Evolutionary conservation across 2,797 vertebrate genomes (phyloP), one percentile per base, ranked within the genome.

Genomic region (Phaenicophaeus curvirostris): DNA sequence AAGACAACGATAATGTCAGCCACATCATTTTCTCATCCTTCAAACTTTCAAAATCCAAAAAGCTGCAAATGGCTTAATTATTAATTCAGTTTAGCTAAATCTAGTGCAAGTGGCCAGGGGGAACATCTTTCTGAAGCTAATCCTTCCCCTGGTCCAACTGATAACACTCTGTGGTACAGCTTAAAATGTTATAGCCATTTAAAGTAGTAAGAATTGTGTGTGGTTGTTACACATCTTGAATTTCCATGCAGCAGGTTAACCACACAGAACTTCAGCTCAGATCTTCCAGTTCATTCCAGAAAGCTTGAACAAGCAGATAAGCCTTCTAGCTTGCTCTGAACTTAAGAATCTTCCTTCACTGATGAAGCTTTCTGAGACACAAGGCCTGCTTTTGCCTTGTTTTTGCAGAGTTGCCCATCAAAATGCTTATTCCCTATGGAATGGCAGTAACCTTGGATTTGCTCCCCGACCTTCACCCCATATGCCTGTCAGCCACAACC

Each of bases 1-100:
- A 87, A 82, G 75, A 85, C 74, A 79, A 61, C 13, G 11, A 44
- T 74, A 88, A 89, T 23, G 15, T 16, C 24, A 89, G 39, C n/a
- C 48, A 71, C 75, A 68, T 89, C 30, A 61, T 79, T 65, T 46
- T 61, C 13, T 30, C 21, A 11, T 31, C 83, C 63, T 87, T 87
- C 83, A 77, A 88, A 86, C 69, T 72, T 94, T 58, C 31, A 62
- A 69, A 91, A 90, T 83, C 33, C 9, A 24, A 65, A 83, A 94
- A 82, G 69, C 73, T 85, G 75, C 23, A 63, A 53, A 53, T 59
- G 69, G 74, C 73, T 74, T 80, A 41, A 78, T 83, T 33, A 41
- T 58, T 78, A 82, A 78, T 79, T 88, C 46, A 50, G 0, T 93
- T 86, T 86, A 88, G 55, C 33, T 79, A 27, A 25, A 44, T 51